Evolutionary conservation across 1,140 invertebrate genomes (phyloP), one percentile per base, ranked within the genome.

Genomic region (Thaumatotibia leucotreta): DNA sequence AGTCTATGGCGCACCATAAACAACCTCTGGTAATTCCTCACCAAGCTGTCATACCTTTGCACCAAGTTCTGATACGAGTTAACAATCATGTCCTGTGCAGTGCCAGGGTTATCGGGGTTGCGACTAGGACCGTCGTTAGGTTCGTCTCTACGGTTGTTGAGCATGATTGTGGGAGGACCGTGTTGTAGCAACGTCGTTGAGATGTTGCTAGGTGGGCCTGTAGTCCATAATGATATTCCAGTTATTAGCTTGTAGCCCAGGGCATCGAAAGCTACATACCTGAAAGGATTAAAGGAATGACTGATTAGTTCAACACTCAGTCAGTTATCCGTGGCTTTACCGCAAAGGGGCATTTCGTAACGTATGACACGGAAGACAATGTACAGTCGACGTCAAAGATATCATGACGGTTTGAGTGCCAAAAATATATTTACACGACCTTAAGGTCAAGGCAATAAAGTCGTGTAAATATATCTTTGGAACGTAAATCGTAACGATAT

Each of bases 231-330:
- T 4, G 95, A 94, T 76, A 98, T 97, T 9, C 96, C 97, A 1
- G 97, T 97, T 72, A 97, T 96, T 11, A 98, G 82, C 87, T 96
- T 96, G 71, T 95, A 94, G 31, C 97, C 97, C 35, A 95, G 91
- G 65, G 93, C 93, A 87, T 97, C 96, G 92, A 98, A 98, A 23
- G 95, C 94, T 23, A 98, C 95, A 92, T 96, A 97, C 83, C 96
- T 96, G 79, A 35, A 84, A 84, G 24, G 10, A 31, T 5, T 23
- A 45, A 3, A 29, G 9, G 0, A 6, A 45, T 20, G 6, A 20
- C 0, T 45, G n/a, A n/a, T 45, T 0, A 17, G n/a, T 6, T 45
- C 14, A 45, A 4, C 14, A 35, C 1, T 33, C 9, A 11, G 9
- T n/a, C n/a, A n/a, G n/a, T n/a, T n/a, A n/a, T n/a, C n/a, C n/a